Evolutionary conservation across 2,888 invertebrate genomes (phyloP), one percentile per base, ranked within the genome.

Genomic region (Taphrorychus bicolor): DNA sequence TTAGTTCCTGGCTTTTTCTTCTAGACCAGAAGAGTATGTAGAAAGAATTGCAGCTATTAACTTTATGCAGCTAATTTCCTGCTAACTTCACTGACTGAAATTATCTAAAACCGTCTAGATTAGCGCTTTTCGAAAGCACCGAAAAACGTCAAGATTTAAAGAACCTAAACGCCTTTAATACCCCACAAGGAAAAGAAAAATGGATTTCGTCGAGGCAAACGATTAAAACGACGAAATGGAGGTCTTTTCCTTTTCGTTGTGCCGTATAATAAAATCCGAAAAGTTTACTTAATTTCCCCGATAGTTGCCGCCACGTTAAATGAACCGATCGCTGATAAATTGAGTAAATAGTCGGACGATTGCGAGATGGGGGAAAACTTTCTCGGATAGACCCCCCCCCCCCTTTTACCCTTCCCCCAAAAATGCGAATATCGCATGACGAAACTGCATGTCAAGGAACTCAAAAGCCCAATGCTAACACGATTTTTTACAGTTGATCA

Each of bases 281-380:
- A 64, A 65, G 65, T 65, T 65, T 65, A 65, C 65, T 59, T 65
- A 65, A 65, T 65, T 65, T 65, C 65, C 65, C 32, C 48, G 23
- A 64, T 58, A 64, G 63, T 64, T 58, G 58, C 63, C 58, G 62
- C 64, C 52, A 49, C 62, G 70, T 70, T 71, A 69, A 71, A 73
- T 71, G 72, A 73, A 73, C 69, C 70, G 71, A 65, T 59, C 22
- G 64, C 54, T 66, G 66, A 71, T 71, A 63, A 66, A 69, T 72
- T 68, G 58, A 41, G 69, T 58, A 73, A 67, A 71, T 67, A 68
- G 61, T 63, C 65, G 59, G 63, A 64, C 63, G 57, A 48, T 62
- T 56, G 51, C 24, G 41, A 57, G 32, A 41, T 11, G 19, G 18
- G 58, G 49, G 23, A 57, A 41, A 64, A 32, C 23, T 64, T 32